phyloP scores from a whole-genome alignment of 2,113 vertebrate species.

The Cervus canadensis region DNA sequence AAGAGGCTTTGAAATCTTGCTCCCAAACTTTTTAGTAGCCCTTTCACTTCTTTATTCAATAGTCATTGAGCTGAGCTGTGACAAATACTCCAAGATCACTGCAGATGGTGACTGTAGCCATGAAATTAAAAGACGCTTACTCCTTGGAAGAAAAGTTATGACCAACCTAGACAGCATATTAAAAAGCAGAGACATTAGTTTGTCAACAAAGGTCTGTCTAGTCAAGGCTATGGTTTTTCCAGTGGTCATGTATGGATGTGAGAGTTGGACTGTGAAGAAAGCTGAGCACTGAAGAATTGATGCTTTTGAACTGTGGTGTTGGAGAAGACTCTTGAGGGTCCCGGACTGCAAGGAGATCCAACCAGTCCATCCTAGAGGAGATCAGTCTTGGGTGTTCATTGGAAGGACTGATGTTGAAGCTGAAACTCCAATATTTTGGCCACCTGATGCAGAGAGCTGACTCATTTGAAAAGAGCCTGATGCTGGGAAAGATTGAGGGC shows the following conservation, averaged over 20 bases:
- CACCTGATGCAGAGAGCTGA: background rate
- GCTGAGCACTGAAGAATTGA: rapidly evolving
- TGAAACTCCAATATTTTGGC: background rate
- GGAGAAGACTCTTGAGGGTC: background rate
- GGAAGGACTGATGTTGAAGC: background rate
- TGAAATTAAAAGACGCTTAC: background rate
- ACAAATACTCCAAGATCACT: background rate
- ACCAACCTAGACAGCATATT: background rate
- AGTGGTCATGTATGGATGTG: background rate
- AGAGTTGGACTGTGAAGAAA: background rate
- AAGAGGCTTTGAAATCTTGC: background rate
- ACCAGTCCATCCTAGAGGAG: background rate
- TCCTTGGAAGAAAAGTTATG: background rate
- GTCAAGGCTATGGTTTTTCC: background rate
- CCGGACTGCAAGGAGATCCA: background rate
- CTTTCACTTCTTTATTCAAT: background rate
- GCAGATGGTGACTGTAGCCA: background rate
- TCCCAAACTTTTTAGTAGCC: background rate
- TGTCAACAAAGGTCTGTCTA: background rate
- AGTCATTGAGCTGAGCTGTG: background rate
- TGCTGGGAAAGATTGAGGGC: background rate
- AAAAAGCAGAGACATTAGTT: background rate
- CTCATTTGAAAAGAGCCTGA: background rate
- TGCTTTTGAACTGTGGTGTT: background rate
- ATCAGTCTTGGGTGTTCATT: background rate